These are phyloP conservation scores for Hybognathus amarus DNA, from an alignment of 2,797 vertebrate genomes.

Conservation along the genomic window DNA sequence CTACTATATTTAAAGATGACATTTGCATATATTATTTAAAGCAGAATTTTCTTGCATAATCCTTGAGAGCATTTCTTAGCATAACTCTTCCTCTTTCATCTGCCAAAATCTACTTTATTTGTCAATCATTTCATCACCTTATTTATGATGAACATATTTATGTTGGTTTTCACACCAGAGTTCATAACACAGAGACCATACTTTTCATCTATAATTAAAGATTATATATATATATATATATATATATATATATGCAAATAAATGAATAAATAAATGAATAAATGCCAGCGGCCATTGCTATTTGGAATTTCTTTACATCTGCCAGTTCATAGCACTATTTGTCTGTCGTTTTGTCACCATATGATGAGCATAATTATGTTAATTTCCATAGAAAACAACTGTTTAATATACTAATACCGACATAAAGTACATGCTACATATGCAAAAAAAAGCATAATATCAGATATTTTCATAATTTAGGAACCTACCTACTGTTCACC, in stretches of 20 bases:
- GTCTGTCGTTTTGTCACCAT: neutral
- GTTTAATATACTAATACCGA: too few species aligned
- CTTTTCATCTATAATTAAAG: neutral
- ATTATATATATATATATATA: too few species aligned
- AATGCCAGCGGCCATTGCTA: neutral
- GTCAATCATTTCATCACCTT: neutral
- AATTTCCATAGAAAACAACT: too few species aligned
- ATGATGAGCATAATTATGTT: constrained; percentile 9
- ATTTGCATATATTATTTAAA: constrained; percentile 17
- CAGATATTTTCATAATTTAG: constrained; percentile 13
- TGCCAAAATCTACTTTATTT: neutral
- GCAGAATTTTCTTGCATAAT: constrained; percentile 3
- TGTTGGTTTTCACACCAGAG: constrained; percentile 1
- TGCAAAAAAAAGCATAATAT: neutral
- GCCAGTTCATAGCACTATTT: neutral
- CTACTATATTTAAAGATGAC: constrained; percentile 34
- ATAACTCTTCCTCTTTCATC: neutral
- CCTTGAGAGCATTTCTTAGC: neutral
- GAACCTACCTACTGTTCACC: neutral
- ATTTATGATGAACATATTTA: neutral
- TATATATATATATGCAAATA: neutral
- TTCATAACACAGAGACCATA: neutral
- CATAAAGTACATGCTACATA: too few species aligned
- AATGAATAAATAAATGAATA: neutral
- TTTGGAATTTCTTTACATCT: neutral